Evolutionary conservation across 2,113 vertebrate genomes (phyloP).

Genomic region (Panthera tigris): DNA sequence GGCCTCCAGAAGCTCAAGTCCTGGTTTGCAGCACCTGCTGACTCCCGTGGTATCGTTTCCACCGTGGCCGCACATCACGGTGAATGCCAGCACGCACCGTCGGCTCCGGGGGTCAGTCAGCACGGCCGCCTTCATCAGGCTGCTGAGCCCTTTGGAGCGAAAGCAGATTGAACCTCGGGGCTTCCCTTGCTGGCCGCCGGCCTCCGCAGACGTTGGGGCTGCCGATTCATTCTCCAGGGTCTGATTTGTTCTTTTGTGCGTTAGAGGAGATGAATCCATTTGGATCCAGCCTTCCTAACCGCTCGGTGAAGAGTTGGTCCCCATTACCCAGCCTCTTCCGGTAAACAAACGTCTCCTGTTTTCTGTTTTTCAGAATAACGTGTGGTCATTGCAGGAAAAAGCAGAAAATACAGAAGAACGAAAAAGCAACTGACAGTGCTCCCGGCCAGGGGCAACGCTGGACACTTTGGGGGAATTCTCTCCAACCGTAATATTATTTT

Average conservation of each 20-base stretch:
- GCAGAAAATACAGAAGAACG: fast-evolving
- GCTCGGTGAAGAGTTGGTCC: fast-evolving
- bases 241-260: not conserved
- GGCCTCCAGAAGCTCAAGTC: fast-evolving
- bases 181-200: fast-evolving
- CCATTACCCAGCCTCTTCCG: fast-evolving
- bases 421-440: fast-evolving
- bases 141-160: fast-evolving
- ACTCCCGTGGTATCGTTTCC: fast-evolving
- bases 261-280: not conserved
- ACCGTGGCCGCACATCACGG: fast-evolving
- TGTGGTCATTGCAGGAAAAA: fast-evolving
- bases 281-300: not conserved
- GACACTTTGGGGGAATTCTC: fast-evolving
- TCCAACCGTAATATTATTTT: too few relatives aligned
- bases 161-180: fast-evolving
- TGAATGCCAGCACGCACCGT: fast-evolving
- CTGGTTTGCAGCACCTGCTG: fast-evolving
- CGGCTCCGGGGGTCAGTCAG: fast-evolving
- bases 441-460: fast-evolving
- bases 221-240: fast-evolving
- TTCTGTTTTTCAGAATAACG: not conserved
- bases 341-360: fast-evolving
- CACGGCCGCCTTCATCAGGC: fast-evolving
- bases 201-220: not conserved